These are phyloP conservation scores for Baccha elongata DNA, from an alignment of 2,888 invertebrate genomes.

Conservation along the genomic window DNA sequence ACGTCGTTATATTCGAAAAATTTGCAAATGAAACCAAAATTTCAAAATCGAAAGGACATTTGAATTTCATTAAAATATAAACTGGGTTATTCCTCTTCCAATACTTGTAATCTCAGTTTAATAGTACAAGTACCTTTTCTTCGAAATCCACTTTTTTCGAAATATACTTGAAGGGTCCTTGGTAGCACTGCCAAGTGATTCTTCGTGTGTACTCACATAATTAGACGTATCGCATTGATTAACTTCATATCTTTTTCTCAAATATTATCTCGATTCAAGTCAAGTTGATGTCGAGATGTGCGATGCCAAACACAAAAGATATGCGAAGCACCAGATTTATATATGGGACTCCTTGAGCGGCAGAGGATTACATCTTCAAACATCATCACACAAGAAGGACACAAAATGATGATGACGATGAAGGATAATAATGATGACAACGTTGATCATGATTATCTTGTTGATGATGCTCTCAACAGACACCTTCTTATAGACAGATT, in stretches of 20 bases:
- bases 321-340: background rate
- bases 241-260: conserved; percentile 37
- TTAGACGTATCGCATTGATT: conserved; percentile 39
- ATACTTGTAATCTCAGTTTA: no score
- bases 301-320: conserved; percentile 38
- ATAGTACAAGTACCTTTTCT: no score
- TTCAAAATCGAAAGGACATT: no score
- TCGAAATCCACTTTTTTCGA: background rate
- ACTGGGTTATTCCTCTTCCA: no score
- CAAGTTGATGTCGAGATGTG: conserved; percentile 44
- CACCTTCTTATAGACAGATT: conserved; percentile 45
- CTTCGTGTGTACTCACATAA: conserved; percentile 22
- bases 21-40: no score
- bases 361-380: conserved; percentile 11
- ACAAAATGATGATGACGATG: conserved; percentile 26
- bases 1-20: no score
- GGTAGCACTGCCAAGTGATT: background rate
- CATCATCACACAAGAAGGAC: conserved; percentile 14
- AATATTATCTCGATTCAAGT: conserved; percentile 59
- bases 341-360: background rate
- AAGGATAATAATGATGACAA: conserved; percentile 29
- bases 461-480: conserved; percentile 37
- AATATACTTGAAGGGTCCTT: conserved; percentile 19
- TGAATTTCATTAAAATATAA: no score
- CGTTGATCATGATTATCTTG: conserved; percentile 32